These are phyloP conservation scores for Euura lappo DNA, from an alignment of 1,140 invertebrate species.

Conservation along the genomic window DNA sequence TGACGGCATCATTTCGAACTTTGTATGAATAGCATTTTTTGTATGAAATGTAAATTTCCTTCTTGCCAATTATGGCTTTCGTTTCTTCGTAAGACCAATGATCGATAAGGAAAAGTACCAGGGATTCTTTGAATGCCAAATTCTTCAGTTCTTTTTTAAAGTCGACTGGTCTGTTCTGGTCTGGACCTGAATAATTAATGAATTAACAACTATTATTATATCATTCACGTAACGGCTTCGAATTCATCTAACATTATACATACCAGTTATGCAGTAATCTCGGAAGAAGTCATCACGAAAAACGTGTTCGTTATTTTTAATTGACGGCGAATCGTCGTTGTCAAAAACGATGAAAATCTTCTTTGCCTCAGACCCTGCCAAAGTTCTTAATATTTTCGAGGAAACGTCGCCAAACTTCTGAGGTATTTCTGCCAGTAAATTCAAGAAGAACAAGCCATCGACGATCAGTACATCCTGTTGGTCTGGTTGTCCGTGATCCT, in stretches of 20 bases:
- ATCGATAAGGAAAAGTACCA: slow-evolving; percentile 43
- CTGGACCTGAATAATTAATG: slow-evolving; percentile 4
- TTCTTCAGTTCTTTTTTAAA: slow-evolving; percentile 41
- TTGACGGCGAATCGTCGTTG: too few relatives aligned
- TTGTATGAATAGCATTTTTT: slow-evolving; percentile 24
- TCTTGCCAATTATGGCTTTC: slow-evolving; percentile 30
- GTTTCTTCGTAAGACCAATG: slow-evolving; percentile 33
- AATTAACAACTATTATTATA: too few relatives aligned
- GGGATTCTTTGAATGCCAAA: slow-evolving; percentile 41
- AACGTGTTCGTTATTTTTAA: too few relatives aligned
- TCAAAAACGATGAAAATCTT: too few relatives aligned
- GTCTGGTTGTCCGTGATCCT: background rate
- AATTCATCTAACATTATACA: too few relatives aligned
- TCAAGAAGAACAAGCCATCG: slow-evolving; percentile 38
- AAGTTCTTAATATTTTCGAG: slow-evolving; percentile 23
- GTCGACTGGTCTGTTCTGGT: slow-evolving; percentile 32
- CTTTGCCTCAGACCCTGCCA: too few relatives aligned
- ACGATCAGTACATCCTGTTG: slow-evolving; percentile 28
- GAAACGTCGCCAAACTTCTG: slow-evolving; percentile 33
- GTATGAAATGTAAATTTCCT: slow-evolving; percentile 24
- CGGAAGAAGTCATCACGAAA: too few relatives aligned
- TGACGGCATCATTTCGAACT: slow-evolving; percentile 22
- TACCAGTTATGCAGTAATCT: too few relatives aligned
- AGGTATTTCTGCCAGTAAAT: slow-evolving; percentile 28
- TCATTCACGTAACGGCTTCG: too few relatives aligned